These are phyloP conservation scores for Bergia sp. DNA, from an alignment of 92 coral and sea anemone genomes.

Conservation along the genomic window DNA sequence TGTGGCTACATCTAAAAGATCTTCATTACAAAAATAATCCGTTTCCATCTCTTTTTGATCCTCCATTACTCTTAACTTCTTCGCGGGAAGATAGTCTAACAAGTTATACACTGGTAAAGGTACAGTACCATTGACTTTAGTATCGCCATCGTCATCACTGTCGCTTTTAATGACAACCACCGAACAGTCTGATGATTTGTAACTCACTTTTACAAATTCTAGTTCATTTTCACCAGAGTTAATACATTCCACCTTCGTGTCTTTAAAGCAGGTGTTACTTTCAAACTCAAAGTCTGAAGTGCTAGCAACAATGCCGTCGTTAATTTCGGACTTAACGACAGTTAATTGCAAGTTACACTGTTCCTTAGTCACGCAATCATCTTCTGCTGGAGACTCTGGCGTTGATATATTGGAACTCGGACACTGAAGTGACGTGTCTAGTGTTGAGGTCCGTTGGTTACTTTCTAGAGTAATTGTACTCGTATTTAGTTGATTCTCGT, in stretches of 20 bases:
- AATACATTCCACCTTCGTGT: not conserved
- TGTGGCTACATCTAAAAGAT: not conserved
- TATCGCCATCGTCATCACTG: not conserved
- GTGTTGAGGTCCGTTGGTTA: not conserved
- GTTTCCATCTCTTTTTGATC: not conserved
- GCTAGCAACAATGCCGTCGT: not conserved
- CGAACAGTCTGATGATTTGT: not conserved
- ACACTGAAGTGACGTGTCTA: not conserved
- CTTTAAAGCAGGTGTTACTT: not conserved
- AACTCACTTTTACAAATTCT: not conserved
- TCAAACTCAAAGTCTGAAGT: not conserved
- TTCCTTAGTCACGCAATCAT: not conserved
- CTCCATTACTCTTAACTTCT: not conserved
- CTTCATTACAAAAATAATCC: not conserved
- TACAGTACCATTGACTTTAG: not conserved
- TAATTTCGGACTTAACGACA: not conserved
- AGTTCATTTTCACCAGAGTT: not conserved
- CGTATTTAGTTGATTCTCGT: not conserved
- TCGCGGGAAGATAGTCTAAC: conserved; percentile 6
- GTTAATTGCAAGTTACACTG: not conserved
- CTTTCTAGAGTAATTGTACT: not conserved
- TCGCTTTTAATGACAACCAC: not conserved
- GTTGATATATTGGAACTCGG: not conserved
- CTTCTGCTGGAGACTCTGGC: not conserved
- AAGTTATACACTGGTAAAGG: not conserved